Base-by-base conservation (phyloP, 1,140 invertebrate species). In the Reticulitermes speratus region DNA sequence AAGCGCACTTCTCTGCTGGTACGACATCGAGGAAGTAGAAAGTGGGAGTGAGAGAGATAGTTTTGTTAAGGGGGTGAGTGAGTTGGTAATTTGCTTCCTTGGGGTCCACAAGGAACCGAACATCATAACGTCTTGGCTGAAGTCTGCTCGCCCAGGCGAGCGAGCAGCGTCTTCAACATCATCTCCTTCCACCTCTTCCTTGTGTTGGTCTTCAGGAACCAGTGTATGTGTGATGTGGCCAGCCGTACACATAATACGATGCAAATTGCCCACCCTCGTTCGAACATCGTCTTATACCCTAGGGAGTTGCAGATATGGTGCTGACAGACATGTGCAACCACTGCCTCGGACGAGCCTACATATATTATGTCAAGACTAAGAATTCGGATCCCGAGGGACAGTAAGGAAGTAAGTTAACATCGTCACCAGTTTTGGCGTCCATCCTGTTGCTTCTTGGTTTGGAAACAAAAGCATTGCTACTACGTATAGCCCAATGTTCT, bases 61-160 rank as follows among this genome's bases (percentile, higher is more conserved):
- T 65, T 65, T 65, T 65, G 59, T 12, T 65, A n/a, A 25, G 65
- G 52, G 52, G 52, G 52, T 55, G n/a, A 25, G n/a, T 30, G 65
- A 30, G 65, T 30, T 75, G 65, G 65, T 75, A 75, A 75, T 75
- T 75, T 75, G 65, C 65, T 75, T 75, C 65, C 65, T 75, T 75
- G 65, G 65, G 65, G 65, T n/a, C 65, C 65, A 75, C 65, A 75
- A 75, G 65, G 65, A 75, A 75, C 65, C 25, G 14, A 75, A 25
- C 65, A 30, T 75, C 65, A 75, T 75, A 75, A 75, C 65, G 65
- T 75, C 65, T 75, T 75, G 65, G 65, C 65, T 75, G 65, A 30
- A 21, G 52, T 55, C 52, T 55, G 52, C 19, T 21, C 7, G 25
- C 65, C 25, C 65, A 30, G 65, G n/a, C 65, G 52, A 30, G 25